Evolutionary conservation across 2,888 invertebrate genomes (phyloP).

Genomic region (Leucozona laternaria): DNA sequence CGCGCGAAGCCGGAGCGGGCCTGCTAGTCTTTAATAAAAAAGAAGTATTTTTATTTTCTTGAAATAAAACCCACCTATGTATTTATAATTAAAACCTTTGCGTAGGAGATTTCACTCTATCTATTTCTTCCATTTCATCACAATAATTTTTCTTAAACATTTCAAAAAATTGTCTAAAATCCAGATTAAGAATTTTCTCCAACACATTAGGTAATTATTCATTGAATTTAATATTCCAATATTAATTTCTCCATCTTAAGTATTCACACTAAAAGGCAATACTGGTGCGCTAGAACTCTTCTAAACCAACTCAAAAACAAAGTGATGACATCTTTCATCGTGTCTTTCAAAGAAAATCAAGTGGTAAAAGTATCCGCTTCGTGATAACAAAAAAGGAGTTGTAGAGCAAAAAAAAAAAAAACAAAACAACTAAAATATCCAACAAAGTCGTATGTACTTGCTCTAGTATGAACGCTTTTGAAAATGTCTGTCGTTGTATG

Average conservation of each 20-base stretch:
- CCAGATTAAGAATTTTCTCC: not conserved
- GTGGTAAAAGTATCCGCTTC: slow-evolving; percentile 60
- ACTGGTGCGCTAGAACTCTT: not conserved
- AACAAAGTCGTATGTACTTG: not conserved
- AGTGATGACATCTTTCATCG: slow-evolving; percentile 51
- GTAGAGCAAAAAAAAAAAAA: slow-evolving; percentile 2
- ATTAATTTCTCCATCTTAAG: not conserved
- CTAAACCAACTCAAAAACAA: slow-evolving; percentile 58
- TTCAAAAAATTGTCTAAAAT: not conserved
- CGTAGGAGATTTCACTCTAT: too few relatives aligned
- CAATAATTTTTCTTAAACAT: not conserved
- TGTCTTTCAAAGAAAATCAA: slow-evolving; percentile 41
- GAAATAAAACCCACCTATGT: too few relatives aligned
- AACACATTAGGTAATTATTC: not conserved
- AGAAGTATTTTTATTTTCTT: too few relatives aligned
- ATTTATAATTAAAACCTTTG: too few relatives aligned
- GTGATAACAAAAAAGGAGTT: slow-evolving; percentile 6
- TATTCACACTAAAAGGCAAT: slow-evolving; percentile 11
- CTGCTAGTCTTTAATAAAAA: too few relatives aligned
- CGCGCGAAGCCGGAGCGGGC: too few relatives aligned
- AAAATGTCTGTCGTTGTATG: too few relatives aligned
- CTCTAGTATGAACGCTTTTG: not conserved
- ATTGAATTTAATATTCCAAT: slow-evolving; percentile 20
- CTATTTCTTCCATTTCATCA: not conserved
- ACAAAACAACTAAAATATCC: too few relatives aligned